Evolutionary conservation across 2,113 vertebrate species (phyloP), one percentile per base, ranked within the genome.

Genomic region (Brachionichthys hirsutus): DNA sequence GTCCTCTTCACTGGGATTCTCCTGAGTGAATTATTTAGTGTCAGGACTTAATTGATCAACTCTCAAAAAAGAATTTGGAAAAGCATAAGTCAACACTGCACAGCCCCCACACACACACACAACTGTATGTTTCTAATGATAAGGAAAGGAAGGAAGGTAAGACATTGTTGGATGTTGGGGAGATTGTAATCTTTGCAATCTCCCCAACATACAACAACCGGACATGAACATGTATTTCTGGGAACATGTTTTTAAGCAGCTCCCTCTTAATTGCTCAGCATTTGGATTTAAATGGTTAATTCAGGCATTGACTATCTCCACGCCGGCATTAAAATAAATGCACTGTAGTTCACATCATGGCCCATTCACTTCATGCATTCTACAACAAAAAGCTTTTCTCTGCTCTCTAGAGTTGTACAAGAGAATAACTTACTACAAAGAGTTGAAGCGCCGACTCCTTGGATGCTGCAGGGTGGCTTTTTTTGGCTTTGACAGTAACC

Each of bases 1-100:
- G 75, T 99, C 97, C 86, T 99, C 97, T 85, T 99, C 97, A 87
- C 92, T 96, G 22, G 97, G 97, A 79, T 99, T 99, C 80, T 99
- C 97, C 97, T 99, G 22, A 1, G 49, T 14, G 5, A 54, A 80
- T 40, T n/a, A 75, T 45, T 52, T 44, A 58, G 63, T 46, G 17
- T 18, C 44, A 67, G 42, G 12, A 35, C 15, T 35, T 71, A 40
- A 42, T 56, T 49, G 16, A 45, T 9, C n/a, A 11, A 47, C 50
- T 59, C 15, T 44, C 13, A 18, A 9, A 44, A 12, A n/a, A 36
- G 3, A 18, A 17, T 43, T 42, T 9, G 48, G 24, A 22, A 59
- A 16, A 40, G 24, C 8, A 30, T 30, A 22, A 38, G 22, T n/a
- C 12, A 30, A 30, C 24, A 30, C 24, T 6, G 1, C 42, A 50